Percentiles rank a stretch among this genome's conserved stretches.
Evolutionary conservation across 2,888 invertebrate species (phyloP).

Genomic region (Tipula unca): DNA sequence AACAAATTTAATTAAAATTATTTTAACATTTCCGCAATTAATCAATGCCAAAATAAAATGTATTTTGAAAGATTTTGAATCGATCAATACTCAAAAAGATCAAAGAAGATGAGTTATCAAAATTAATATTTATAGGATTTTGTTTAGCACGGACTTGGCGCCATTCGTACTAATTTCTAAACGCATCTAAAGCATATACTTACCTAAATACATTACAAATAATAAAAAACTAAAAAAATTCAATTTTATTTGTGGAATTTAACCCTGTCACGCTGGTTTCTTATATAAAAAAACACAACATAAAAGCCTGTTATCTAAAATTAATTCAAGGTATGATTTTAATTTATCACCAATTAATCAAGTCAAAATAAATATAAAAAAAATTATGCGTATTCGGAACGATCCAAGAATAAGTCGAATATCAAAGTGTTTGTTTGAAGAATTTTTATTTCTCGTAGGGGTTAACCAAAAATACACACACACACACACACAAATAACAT

Average conservation of each 20-base stretch:
- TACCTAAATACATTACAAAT: no score
- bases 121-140: no score
- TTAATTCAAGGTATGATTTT: conserved; percentile 2
- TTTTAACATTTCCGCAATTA: background rate
- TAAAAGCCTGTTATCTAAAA: background rate
- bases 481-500: no score
- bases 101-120: background rate
- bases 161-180: background rate
- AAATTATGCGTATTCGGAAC: background rate
- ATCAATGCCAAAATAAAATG: background rate
- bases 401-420: background rate
- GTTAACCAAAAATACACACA: background rate
- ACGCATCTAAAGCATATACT: background rate
- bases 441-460: background rate
- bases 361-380: background rate
- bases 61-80: background rate
- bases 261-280: background rate
- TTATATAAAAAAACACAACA: background rate
- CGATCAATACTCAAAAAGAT: background rate
- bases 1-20: background rate
- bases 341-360: conserved; percentile 14
- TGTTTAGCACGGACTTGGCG: background rate
- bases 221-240: background rate
- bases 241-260: background rate
- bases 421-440: background rate